Conservation (phyloP, 1,140 invertebrate genomes). For the Amyelois transitella region DNA sequence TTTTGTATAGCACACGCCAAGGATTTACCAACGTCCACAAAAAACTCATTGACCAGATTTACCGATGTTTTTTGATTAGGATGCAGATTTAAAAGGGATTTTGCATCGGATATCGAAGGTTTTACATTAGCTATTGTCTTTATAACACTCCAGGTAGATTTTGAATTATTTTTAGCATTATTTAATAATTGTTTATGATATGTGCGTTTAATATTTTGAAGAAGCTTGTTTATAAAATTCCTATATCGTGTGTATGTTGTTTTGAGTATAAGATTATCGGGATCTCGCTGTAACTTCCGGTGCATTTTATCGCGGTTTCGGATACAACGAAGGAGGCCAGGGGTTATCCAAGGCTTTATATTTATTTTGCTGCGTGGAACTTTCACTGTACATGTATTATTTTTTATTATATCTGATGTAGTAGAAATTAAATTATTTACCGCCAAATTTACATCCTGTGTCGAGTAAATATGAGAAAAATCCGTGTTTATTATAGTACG, state of each 20-base stretch:
- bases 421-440: too few species aligned
- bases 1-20: background rate
- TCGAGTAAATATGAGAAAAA: too few species aligned
- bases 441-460: too few species aligned
- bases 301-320: background rate
- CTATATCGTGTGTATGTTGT: constrained; percentile 6
- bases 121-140: background rate
- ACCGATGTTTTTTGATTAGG: background rate
- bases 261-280: background rate
- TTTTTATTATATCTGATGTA: background rate
- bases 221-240: constrained; percentile 1
- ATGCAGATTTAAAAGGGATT: background rate
- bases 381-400: background rate
- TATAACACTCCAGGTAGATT: constrained; percentile 1
- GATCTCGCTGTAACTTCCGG: background rate
- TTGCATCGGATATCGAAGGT: background rate
- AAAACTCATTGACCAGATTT: constrained; percentile 6
- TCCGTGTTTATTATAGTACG: too few species aligned
- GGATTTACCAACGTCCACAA: background rate
- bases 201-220: background rate
- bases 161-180: background rate
- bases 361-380: too few species aligned
- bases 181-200: background rate
- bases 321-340: too few species aligned
- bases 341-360: too few species aligned